These are phyloP conservation scores for Riptortus pedestris DNA, from an alignment of 1,140 invertebrate genomes.

Conservation along the genomic window DNA sequence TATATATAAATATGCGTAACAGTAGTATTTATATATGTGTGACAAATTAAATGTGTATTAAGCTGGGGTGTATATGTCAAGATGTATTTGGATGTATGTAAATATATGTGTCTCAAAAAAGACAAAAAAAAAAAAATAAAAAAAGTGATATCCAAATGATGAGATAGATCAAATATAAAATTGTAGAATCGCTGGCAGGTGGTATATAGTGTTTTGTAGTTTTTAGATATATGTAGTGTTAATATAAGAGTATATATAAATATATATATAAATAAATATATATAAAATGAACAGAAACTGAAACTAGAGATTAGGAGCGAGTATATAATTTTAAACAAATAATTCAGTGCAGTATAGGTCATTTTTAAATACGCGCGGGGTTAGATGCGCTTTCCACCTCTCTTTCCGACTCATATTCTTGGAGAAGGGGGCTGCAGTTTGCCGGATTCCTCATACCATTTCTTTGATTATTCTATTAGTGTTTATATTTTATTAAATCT, in stretches of 20 bases:
- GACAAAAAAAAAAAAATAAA: slow-evolving; percentile 10
- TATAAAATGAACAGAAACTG: slow-evolving; percentile 9
- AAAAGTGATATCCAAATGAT: slow-evolving; percentile 16
- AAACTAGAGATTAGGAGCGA: slow-evolving; percentile 12
- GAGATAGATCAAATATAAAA: slow-evolving; percentile 21
- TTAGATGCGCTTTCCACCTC: neutral
- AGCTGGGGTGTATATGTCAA: slow-evolving; percentile 15
- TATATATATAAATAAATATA: slow-evolving; percentile 18
- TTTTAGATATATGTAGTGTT: slow-evolving; percentile 25
- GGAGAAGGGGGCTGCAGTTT: neutral
- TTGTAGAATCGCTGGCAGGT: slow-evolving; percentile 17
- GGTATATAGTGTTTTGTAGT: slow-evolving; percentile 27
- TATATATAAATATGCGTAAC: slow-evolving; percentile 7
- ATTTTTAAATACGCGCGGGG: slow-evolving; percentile 11
- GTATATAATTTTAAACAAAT: slow-evolving; percentile 11
- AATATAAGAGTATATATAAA: slow-evolving; percentile 25
- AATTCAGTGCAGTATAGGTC: slow-evolving; percentile 1
- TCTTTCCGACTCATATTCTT: neutral
- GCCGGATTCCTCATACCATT: too few relatives aligned
- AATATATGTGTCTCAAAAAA: slow-evolving; percentile 20
- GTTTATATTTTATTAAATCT: neutral
- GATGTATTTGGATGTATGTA: slow-evolving; percentile 14
- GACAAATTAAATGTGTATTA: slow-evolving; percentile 12
- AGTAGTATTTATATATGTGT: neutral
- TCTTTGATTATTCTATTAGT: slow-evolving; percentile 1